A percentile compares a stretch with the other conserved stretches of the same genome.
These are phyloP conservation scores for Kryphioiulus occultus DNA, from an alignment of 2,888 invertebrate genomes.

Conservation along the genomic window DNA sequence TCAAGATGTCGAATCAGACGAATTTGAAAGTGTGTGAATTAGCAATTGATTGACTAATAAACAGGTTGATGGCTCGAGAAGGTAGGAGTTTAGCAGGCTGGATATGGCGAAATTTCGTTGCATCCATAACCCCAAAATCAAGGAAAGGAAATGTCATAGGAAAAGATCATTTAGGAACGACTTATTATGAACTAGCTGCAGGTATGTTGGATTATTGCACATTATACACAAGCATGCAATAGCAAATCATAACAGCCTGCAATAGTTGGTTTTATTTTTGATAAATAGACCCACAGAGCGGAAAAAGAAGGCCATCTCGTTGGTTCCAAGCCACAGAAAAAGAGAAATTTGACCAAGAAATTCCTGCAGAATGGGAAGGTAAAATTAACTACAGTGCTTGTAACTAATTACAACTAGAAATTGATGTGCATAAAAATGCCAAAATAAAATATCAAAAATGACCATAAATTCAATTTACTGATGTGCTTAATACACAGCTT, in stretches of 20 bases:
- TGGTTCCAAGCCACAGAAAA: constrained; percentile 73
- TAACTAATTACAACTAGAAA: too few relatives aligned
- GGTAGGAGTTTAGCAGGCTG: background rate
- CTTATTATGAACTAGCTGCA: constrained; percentile 78
- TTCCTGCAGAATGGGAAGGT: constrained; percentile 85
- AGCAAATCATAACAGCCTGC: background rate
- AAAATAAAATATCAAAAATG: too few relatives aligned
- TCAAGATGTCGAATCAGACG: background rate
- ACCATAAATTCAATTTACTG: background rate
- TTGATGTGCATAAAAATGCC: background rate
- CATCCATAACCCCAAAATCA: constrained; percentile 69
- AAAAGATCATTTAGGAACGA: constrained; percentile 80
- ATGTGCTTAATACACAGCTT: constrained; percentile 66
- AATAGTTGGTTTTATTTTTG: background rate
- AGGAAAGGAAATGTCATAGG: constrained; percentile 70
- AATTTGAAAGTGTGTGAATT: background rate
- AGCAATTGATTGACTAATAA: too few relatives aligned
- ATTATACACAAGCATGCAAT: background rate
- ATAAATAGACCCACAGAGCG: constrained; percentile 68
- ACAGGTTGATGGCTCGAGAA: background rate
- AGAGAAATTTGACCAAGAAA: constrained; percentile 73
- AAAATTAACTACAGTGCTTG: too few relatives aligned
- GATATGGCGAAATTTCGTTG: constrained; percentile 70
- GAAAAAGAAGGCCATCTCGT: constrained; percentile 72
- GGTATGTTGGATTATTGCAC: constrained; percentile 54